Percentiles rank a stretch among this genome's conserved stretches.
These are phyloP conservation scores for Apis cerana DNA, from an alignment of 1,140 invertebrate species.

Conservation along the genomic window DNA sequence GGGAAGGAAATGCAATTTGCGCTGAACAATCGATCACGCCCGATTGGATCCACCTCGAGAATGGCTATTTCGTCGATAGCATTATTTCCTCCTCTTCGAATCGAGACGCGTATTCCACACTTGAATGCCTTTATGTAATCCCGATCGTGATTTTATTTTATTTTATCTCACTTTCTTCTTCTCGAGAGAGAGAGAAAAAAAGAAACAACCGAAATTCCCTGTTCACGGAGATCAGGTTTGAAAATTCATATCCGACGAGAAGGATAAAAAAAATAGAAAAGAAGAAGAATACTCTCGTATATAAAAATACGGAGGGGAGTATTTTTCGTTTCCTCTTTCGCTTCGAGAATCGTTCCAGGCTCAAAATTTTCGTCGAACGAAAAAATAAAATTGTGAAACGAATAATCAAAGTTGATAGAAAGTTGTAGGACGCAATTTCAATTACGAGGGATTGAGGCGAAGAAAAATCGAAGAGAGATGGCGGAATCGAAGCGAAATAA, in stretches of 20 bases:
- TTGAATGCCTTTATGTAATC: not conserved
- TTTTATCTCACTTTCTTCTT: not conserved
- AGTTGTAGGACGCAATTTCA: too few relatives aligned
- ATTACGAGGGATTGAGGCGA: too few relatives aligned
- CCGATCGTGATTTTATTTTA: not conserved
- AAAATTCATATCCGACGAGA: not conserved
- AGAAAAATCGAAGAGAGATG: too few relatives aligned
- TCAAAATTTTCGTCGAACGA: too few relatives aligned
- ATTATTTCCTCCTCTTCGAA: conserved; percentile 45
- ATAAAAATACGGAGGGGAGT: too few relatives aligned
- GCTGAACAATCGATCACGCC: conserved; percentile 59
- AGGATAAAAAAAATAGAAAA: not conserved
- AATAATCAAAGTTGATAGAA: too few relatives aligned
- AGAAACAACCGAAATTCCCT: not conserved
- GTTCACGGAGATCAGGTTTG: not conserved
- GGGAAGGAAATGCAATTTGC: conserved; percentile 42
- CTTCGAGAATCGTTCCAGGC: too few relatives aligned
- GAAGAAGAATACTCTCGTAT: not conserved
- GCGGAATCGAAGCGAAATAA: not conserved
- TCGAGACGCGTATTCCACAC: conserved; percentile 33
- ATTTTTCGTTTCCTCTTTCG: too few relatives aligned
- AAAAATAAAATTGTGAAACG: too few relatives aligned
- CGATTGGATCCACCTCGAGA: conserved; percentile 57
- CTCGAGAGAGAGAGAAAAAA: too few relatives aligned
- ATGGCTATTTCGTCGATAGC: conserved; percentile 39